These are phyloP conservation scores for Drosophila neonasuta DNA, from an alignment of 2,888 invertebrate species.

Conservation along the genomic window DNA sequence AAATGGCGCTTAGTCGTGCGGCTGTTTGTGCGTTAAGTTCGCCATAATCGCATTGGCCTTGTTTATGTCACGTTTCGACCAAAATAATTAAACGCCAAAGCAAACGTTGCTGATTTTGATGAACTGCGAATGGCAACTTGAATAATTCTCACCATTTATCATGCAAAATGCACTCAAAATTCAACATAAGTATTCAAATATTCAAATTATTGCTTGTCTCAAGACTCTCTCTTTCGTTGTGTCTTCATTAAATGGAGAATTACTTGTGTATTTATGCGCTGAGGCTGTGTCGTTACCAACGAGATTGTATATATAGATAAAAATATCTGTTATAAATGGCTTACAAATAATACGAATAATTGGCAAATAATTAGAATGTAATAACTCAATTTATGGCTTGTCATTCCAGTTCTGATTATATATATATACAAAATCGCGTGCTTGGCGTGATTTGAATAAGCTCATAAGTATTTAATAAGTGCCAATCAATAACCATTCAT, in stretches of 20 bases:
- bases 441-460: background rate
- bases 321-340: conserved; percentile 12
- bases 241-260: background rate
- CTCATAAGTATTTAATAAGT: conserved; percentile 3
- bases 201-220: conserved; percentile 15
- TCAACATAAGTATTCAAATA: conserved; percentile 1
- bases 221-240: background rate
- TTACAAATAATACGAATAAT: conserved; percentile 11
- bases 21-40: conserved; percentile 37
- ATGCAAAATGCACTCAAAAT: conserved; percentile 13
- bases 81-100: conserved; percentile 53
- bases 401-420: background rate
- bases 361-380: conserved; percentile 10
- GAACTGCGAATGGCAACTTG: conserved; percentile 47
- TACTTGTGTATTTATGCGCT: background rate
- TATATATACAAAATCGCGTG: background rate
- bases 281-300: conserved; percentile 17
- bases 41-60: conserved; percentile 56
- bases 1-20: conserved; percentile 48
- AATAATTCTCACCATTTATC: conserved; percentile 16
- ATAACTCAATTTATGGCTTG: conserved; percentile 1
- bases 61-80: conserved; percentile 58
- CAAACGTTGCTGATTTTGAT: conserved; percentile 55
- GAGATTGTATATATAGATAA: background rate
- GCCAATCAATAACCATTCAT: background rate